Percentiles rank a stretch among this genome's conserved stretches.
Conservation (phyloP, 1,140 invertebrate genomes). For the Euura saliciscinereae region DNA sequence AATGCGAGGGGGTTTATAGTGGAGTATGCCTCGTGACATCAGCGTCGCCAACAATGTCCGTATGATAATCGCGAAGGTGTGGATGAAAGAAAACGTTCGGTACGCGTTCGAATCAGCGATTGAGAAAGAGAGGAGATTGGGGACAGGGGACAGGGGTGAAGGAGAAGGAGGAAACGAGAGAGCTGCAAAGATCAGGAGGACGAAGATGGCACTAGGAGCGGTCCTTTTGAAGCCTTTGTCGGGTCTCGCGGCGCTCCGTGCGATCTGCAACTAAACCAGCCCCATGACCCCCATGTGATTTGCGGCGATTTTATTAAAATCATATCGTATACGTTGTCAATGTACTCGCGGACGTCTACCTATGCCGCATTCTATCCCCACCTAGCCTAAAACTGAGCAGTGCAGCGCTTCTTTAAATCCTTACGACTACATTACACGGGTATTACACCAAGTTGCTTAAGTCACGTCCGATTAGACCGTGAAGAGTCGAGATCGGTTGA, state of each 20-base stretch:
- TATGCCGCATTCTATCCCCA: neutral
- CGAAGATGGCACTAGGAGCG: slow-evolving; percentile 34
- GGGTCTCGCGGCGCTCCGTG: slow-evolving; percentile 57
- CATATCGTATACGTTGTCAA: slow-evolving; percentile 30
- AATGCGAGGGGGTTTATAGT: neutral
- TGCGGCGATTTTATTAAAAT: slow-evolving; percentile 59
- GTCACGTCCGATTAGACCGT: no score
- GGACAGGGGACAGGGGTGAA: neutral
- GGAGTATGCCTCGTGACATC: slow-evolving; percentile 19
- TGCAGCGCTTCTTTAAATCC: neutral
- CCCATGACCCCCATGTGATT: slow-evolving; percentile 45
- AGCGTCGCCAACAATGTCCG: slow-evolving; percentile 56
- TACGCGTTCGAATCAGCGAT: slow-evolving; percentile 11
- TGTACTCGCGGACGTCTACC: neutral
- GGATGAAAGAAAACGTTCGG: slow-evolving; percentile 27
- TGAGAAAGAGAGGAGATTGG: slow-evolving; percentile 13
- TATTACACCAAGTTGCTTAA: no score
- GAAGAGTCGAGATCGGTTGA: no score
- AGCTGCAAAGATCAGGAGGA: slow-evolving; percentile 19
- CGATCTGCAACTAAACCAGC: slow-evolving; percentile 61
- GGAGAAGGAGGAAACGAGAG: slow-evolving; percentile 22
- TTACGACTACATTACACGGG: no score
- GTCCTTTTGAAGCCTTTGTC: slow-evolving; percentile 60
- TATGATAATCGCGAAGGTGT: slow-evolving; percentile 59
- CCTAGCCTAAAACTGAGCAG: no score